phyloP scores from a whole-genome alignment of 2,888 invertebrate genomes.

The Clistopyga incitator region DNA sequence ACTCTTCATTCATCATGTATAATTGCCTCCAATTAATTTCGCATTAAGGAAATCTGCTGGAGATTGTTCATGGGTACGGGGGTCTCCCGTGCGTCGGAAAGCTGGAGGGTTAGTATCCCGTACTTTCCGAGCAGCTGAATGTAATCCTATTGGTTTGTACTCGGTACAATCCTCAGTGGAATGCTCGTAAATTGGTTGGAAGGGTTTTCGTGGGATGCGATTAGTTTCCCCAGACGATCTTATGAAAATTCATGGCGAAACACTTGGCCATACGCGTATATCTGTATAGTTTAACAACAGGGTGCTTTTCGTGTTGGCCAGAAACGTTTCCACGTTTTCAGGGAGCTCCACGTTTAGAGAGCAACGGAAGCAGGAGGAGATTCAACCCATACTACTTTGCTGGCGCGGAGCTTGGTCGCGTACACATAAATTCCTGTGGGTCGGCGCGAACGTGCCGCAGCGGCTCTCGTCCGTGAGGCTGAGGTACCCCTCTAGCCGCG shows the following conservation, averaged over 20 bases:
- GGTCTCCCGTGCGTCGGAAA: constrained; percentile 26
- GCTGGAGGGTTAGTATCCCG: constrained; percentile 26
- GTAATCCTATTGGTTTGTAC: constrained; percentile 60
- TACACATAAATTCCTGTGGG: constrained; percentile 69
- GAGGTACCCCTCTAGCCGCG: constrained; percentile 63
- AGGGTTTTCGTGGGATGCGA: constrained; percentile 50
- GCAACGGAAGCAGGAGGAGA: constrained; percentile 31
- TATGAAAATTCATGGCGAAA: constrained; percentile 79
- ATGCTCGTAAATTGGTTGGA: constrained; percentile 58
- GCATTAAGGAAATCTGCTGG: constrained; percentile 44
- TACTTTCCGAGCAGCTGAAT: constrained; percentile 42
- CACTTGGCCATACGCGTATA: constrained; percentile 63
- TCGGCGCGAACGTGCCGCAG: constrained; percentile 62
- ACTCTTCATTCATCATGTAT: constrained; percentile 36
- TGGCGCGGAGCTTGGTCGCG: constrained; percentile 43
- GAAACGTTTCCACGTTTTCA: constrained; percentile 63
- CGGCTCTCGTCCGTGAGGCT: constrained; percentile 13
- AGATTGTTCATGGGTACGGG: constrained; percentile 5
- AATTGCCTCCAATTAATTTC: constrained; percentile 59
- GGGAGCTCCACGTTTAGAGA: constrained; percentile 46
- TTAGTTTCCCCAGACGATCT: constrained; percentile 71
- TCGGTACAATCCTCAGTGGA: constrained; percentile 44
- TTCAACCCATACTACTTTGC: constrained; percentile 52
- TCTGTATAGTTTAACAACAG: constrained; percentile 38
- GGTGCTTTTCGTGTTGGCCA: constrained; percentile 51